phyloP scores from a whole-genome alignment of 2,113 vertebrate genomes.

The Corydoras maculifer region DNA sequence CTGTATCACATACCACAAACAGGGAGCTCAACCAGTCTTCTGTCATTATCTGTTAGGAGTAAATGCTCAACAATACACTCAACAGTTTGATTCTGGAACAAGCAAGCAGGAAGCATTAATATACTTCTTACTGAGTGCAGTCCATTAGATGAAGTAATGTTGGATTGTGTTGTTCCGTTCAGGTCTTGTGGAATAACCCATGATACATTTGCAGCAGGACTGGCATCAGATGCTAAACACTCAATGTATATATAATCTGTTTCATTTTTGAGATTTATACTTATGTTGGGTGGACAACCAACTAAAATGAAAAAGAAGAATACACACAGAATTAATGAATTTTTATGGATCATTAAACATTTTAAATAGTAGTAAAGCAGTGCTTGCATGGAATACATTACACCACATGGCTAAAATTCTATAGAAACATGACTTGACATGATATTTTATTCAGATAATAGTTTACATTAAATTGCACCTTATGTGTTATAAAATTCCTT shows the following conservation, averaged over 20 bases:
- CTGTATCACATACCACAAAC: conserved; percentile 53
- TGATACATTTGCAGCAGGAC: conserved; percentile 58
- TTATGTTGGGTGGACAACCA: conserved; percentile 51
- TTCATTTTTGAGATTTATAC: conserved; percentile 42
- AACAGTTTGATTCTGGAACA: conserved; percentile 46
- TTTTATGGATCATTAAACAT: no score
- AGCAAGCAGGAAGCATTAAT: conserved; percentile 55
- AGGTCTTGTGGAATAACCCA: conserved; percentile 56
- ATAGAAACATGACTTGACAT: neutral
- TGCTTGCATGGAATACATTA: no score
- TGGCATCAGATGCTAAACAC: conserved; percentile 54
- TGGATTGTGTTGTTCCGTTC: conserved; percentile 46
- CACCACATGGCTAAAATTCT: neutral
- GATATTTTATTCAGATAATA: no score
- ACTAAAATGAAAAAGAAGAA: conserved; percentile 29
- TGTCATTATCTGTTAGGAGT: conserved; percentile 45
- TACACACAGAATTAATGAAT: neutral
- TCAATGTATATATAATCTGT: conserved; percentile 47
- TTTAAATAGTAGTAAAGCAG: no score
- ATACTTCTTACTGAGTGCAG: conserved; percentile 54
- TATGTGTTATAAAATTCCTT: no score
- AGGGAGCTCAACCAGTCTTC: conserved; percentile 51
- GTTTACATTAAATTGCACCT: no score
- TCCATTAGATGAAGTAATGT: conserved; percentile 52
- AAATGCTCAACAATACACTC: conserved; percentile 59